phyloP scores from a whole-genome alignment of 2,888 invertebrate genomes.

The Shargacucullia verbasci region DNA sequence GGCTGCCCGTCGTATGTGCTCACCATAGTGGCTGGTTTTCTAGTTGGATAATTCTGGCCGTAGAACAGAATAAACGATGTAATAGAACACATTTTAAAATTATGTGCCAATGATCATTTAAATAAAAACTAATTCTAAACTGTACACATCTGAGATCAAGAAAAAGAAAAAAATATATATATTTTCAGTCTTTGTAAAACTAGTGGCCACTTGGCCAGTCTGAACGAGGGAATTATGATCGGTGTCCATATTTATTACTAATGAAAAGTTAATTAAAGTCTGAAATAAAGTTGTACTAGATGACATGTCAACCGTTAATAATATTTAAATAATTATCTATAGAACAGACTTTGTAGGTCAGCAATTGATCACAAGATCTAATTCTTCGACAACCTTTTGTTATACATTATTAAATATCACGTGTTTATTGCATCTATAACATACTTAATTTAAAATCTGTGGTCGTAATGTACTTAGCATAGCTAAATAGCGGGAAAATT shows the following conservation, averaged over 20 bases:
- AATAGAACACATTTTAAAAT: no score
- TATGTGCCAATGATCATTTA: no score
- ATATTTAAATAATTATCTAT: slow-evolving; percentile 41
- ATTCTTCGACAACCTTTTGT: slow-evolving; percentile 35
- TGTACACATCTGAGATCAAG: no score
- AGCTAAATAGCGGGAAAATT: slow-evolving; percentile 47
- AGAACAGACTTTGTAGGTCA: slow-evolving; percentile 46
- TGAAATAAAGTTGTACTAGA: not conserved
- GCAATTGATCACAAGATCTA: slow-evolving; percentile 31
- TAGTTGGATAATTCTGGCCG: no score
- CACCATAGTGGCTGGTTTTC: no score
- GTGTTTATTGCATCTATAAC: slow-evolving; percentile 35
- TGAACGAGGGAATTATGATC: no score
- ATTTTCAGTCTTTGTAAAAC: no score
- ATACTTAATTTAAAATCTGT: slow-evolving; percentile 31
- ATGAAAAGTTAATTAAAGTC: slow-evolving; percentile 1
- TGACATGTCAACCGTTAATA: slow-evolving; percentile 30
- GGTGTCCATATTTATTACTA: not conserved
- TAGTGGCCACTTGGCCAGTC: no score
- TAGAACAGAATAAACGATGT: no score
- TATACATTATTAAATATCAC: slow-evolving; percentile 38
- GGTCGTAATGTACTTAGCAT: slow-evolving; percentile 35
- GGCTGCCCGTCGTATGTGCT: no score
- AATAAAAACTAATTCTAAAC: no score
- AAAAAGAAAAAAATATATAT: no score